Conservation (phyloP, 2,797 vertebrate genomes). For the Emydoidea blandingii region DNA sequence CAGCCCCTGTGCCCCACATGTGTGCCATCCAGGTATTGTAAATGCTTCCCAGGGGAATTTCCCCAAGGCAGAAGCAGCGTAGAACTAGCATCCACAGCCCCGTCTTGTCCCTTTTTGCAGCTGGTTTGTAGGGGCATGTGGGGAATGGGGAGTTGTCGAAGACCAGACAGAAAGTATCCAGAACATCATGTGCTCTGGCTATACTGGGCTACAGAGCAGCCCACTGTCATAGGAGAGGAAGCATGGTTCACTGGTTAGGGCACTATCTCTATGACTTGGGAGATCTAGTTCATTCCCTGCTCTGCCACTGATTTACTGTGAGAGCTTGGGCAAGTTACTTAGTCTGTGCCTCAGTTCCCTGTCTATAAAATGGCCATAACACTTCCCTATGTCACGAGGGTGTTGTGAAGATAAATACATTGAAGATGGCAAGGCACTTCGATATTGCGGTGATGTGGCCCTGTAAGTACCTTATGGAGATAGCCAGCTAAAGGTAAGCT, state of each 20-base stretch:
- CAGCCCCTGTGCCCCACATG: neutral
- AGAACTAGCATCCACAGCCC: neutral
- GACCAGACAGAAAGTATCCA: neutral
- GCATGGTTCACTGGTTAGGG: neutral
- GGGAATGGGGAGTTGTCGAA: neutral
- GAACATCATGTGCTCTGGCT: neutral
- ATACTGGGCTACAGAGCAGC: neutral
- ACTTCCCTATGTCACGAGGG: neutral
- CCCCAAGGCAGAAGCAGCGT: neutral
- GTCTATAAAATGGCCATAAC: neutral
- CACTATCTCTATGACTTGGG: neutral
- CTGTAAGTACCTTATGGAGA: neutral
- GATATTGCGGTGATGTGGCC: neutral
- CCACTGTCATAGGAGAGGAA: neutral
- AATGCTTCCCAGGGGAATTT: neutral
- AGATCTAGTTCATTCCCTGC: neutral
- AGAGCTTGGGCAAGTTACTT: neutral
- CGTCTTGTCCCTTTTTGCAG: neutral
- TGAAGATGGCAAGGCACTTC: neutral
- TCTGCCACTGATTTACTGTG: neutral
- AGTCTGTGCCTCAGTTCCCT: neutral
- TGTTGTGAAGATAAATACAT: neutral
- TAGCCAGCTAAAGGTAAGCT: neutral
- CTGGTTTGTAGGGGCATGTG: neutral
- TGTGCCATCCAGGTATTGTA: neutral